Base-by-base conservation (phyloP, 2,797 vertebrate genomes). In the Phoeniculus purpureus region DNA sequence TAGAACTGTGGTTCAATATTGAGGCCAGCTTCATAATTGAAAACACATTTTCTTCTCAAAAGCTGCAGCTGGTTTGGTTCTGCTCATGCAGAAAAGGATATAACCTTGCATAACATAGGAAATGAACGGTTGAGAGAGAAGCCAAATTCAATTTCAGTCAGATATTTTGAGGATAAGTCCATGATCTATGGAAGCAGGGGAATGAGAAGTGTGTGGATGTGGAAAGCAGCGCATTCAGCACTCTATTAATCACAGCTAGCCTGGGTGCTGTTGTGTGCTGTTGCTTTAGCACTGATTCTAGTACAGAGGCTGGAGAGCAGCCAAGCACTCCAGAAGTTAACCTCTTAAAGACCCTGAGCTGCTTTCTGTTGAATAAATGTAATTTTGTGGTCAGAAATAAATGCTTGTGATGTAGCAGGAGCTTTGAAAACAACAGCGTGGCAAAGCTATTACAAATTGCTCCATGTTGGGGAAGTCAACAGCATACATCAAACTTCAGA, bases 101-200 rank as follows among this genome's bases (percentile, higher is more conserved):
- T 98, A 98, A 98, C 98, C 98, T 98, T 98, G 97, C 97, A 97
- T 98, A 98, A 98, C 97, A 98, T 98, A 97, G 98, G 98, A 98
- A 98, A 98, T 98, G 97, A 98, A 98, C 97, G 97, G 97, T 98
- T 98, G 98, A 98, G 97, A 96, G 98, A 98, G 97, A 98, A 98
- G 98, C 98, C 98, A 98, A 98, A 98, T 98, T 98, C 97, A 98
- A 98, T 98, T 98, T 98, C 97, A 98, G 97, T 98, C 98, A 98
- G 98, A 98, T 98, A 97, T 97, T 97, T 97, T 96, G 97, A 98
- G 98, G 97, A 98, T 97, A 96, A 97, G 97, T 95, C 98, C 96
- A 89, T 98, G 98, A 98, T 98, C 97, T 98, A 97, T 98, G 97
- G 97, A 95, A 97, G 97, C 97, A 94, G 75, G 96, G 97, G 97